These are phyloP conservation scores for Batillaria attramentaria DNA, from an alignment of 1,140 invertebrate genomes.

Conservation along the genomic window DNA sequence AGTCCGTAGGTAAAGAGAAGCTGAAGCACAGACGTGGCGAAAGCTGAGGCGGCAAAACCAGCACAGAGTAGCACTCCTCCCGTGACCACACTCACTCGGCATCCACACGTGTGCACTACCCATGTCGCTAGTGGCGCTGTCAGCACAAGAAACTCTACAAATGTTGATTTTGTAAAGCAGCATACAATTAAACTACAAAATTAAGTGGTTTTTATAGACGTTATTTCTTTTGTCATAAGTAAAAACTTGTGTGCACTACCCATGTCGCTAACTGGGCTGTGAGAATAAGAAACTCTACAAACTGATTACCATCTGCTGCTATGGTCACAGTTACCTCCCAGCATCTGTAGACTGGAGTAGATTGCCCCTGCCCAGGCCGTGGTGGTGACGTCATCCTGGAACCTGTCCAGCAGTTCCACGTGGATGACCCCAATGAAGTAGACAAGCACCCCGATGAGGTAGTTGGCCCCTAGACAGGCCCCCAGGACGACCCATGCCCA, in stretches of 20 bases:
- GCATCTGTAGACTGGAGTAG: conserved; percentile 24
- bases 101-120: not conserved
- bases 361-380: conserved; percentile 37
- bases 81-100: not conserved
- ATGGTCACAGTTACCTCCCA: conserved; percentile 27
- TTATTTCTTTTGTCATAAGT: too few relatives aligned
- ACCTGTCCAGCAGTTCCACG: conserved; percentile 34
- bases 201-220: too few relatives aligned
- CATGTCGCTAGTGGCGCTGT: not conserved
- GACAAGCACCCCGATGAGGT: conserved; percentile 30
- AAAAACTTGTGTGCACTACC: too few relatives aligned
- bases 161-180: too few relatives aligned
- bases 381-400: conserved; percentile 25
- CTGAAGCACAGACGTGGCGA: not conserved
- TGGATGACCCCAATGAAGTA: conserved; percentile 34
- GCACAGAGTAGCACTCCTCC: not conserved
- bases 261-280: too few relatives aligned
- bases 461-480: conserved; percentile 30
- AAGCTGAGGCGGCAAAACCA: not conserved
- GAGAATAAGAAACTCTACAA: too few relatives aligned
- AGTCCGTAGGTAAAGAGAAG: not conserved
- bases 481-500: conserved; percentile 40
- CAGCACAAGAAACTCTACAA: too few relatives aligned
- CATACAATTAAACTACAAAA: too few relatives aligned
- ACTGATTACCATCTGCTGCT: too few relatives aligned